A percentile compares a stretch with the other conserved stretches of the same genome.
These are phyloP conservation scores for Beris chalybata DNA, from an alignment of 2,888 invertebrate genomes.

Conservation along the genomic window DNA sequence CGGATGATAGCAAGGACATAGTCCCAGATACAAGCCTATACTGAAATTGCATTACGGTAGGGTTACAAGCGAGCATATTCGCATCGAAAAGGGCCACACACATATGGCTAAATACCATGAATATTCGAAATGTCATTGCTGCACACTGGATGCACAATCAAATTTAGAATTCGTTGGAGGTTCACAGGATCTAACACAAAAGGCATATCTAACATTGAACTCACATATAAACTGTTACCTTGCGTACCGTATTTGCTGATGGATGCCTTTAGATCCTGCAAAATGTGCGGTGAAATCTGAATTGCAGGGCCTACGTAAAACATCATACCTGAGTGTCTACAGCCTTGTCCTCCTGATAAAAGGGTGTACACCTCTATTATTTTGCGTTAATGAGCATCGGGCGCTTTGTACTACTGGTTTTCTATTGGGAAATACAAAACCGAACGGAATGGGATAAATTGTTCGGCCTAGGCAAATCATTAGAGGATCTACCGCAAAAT, in stretches of 20 bases:
- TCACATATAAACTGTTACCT: too few relatives aligned
- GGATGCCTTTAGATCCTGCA: constrained; percentile 23
- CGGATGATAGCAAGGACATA: neutral
- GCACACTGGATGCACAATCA: constrained; percentile 26
- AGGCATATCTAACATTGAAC: constrained; percentile 26
- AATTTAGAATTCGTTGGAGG: constrained; percentile 31
- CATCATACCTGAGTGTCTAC: constrained; percentile 11
- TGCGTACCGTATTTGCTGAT: constrained; percentile 17
- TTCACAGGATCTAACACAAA: constrained; percentile 19
- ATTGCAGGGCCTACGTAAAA: constrained; percentile 23
- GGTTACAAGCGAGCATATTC: constrained; percentile 17
- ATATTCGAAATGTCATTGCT: constrained; percentile 31
- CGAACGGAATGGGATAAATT: too few relatives aligned
- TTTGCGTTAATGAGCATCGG: constrained; percentile 22
- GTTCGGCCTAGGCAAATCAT: too few relatives aligned
- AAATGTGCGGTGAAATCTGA: constrained; percentile 32
- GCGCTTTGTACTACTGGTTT: too few relatives aligned
- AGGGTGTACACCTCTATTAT: constrained; percentile 18
- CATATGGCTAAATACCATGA: constrained; percentile 33
- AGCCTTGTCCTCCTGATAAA: constrained; percentile 3
- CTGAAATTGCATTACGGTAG: constrained; percentile 1
- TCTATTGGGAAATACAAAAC: too few relatives aligned
- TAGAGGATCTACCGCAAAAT: too few relatives aligned
- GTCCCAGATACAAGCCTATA: neutral
- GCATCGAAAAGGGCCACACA: constrained; percentile 12